Base-by-base conservation (phyloP, 2,797 vertebrate species). In the Glyptemys insculpta region DNA sequence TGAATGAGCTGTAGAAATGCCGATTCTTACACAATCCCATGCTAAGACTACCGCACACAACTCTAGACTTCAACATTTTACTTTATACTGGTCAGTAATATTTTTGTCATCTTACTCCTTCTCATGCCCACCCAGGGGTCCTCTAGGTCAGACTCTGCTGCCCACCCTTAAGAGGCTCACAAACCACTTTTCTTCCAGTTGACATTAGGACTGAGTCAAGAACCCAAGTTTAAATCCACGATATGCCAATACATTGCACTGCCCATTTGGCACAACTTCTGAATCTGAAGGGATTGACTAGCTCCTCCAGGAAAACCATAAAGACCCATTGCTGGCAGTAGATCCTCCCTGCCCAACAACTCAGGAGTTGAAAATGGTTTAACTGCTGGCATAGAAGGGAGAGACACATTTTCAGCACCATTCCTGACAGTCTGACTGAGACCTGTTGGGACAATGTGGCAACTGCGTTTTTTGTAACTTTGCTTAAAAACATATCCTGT, bases 1-100 rank as follows among this genome's bases (percentile, higher is more conserved):
- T 86, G 44, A 93, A 93, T 37, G 84, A 86, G 6, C 47, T 95
- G 86, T 23, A 62, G 89, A 93, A 95, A 89, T 87, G 54, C 74
- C 84, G 91, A 44, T 68, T 88, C 47, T 27, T 91, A 78, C 29
- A 29, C 0, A 2, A 49, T 62, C 41, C 83, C 52, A 72, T 27
- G 19, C 82, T 47, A 59, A 88, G 49, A 90, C 52, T 54, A 31
- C 41, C 85, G 15, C 0, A 0, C 6, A 10, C 11, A 50, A n/a
- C 2, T 74, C 59, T 65, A 72, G 62, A 49, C 83, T 34, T 65
- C 41, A 92, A 6, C 7, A 72, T 80, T 94, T 92, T 59, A 65
- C 79, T 50, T 29, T 85, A 2, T 53, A 4, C 41, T 41, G 41
- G 23, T 76, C 25, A n/a, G 34, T 68, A n/a, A 68, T 68, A 68